These are phyloP conservation scores for Halcyon smyrnensis DNA, from an alignment of 2,797 vertebrate genomes.

Conservation along the genomic window DNA sequence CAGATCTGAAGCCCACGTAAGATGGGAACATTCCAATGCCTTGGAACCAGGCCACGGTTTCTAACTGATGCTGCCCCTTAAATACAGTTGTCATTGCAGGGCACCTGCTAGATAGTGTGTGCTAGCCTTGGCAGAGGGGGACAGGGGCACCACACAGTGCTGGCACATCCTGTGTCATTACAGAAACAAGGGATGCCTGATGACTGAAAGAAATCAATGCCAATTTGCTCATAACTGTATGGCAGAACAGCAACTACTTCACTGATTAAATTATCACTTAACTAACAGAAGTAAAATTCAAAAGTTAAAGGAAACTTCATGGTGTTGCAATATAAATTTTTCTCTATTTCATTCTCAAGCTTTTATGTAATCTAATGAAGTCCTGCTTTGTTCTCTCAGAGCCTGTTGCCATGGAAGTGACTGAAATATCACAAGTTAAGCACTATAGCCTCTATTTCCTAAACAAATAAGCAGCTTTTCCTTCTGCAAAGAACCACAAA, in stretches of 20 bases:
- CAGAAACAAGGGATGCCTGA: background rate
- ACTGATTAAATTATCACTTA: background rate
- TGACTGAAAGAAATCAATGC: background rate
- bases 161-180: background rate
- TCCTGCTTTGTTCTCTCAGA: slow-evolving; percentile 48
- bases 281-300: slow-evolving; percentile 13
- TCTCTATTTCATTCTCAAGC: slow-evolving; percentile 22
- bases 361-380: slow-evolving; percentile 36
- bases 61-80: background rate
- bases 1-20: background rate
- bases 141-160: background rate
- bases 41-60: background rate
- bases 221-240: background rate
- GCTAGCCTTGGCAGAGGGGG: background rate
- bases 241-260: background rate
- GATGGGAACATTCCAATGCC: background rate
- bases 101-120: background rate
- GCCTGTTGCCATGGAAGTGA: slow-evolving; percentile 72
- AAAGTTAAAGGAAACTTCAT: slow-evolving; percentile 38
- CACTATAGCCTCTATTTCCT: slow-evolving; percentile 48
- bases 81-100: background rate
- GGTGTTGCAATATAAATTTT: background rate
- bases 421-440: slow-evolving; percentile 48
- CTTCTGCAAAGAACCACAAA: slow-evolving; percentile 21
- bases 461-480: slow-evolving; percentile 66